Evolutionary conservation across 2,888 invertebrate species (phyloP).

Genomic region (Allolobophora icterica): DNA sequence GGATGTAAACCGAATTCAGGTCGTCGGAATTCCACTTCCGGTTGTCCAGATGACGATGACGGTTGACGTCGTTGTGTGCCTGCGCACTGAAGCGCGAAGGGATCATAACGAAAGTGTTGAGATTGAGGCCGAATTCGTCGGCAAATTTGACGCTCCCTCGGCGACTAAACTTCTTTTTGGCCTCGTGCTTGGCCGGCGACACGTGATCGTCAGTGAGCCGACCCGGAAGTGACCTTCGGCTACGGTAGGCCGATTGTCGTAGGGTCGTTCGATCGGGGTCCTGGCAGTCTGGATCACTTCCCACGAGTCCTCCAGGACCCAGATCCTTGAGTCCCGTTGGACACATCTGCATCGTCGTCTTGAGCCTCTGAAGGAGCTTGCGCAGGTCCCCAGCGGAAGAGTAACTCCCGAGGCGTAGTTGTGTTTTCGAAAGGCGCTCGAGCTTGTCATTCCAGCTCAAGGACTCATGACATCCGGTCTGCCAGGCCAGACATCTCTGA

Average conservation of each 20-base stretch:
- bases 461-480: background rate
- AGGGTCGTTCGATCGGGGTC: background rate
- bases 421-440: background rate
- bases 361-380: background rate
- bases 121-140: conserved; percentile 12
- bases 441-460: background rate
- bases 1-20: background rate
- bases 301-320: background rate
- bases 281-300: background rate
- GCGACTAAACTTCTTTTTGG: background rate
- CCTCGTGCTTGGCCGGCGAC: background rate
- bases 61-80: background rate
- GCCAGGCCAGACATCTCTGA: background rate
- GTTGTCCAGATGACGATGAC: background rate
- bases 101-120: conserved; percentile 9
- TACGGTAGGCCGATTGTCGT: background rate
- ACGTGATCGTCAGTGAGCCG: conserved; percentile 4
- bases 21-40: background rate
- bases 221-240: conserved; percentile 7
- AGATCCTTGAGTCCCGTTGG: background rate
- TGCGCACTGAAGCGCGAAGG: conserved; percentile 20
- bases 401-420: background rate
- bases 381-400: background rate
- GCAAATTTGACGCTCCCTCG: background rate
- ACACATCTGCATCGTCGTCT: background rate